Percentiles rank a stretch among this genome's conserved stretches.
These are phyloP conservation scores for Ptilorrhoa leucosticta DNA, from an alignment of 2,113 vertebrate genomes.

Conservation along the genomic window DNA sequence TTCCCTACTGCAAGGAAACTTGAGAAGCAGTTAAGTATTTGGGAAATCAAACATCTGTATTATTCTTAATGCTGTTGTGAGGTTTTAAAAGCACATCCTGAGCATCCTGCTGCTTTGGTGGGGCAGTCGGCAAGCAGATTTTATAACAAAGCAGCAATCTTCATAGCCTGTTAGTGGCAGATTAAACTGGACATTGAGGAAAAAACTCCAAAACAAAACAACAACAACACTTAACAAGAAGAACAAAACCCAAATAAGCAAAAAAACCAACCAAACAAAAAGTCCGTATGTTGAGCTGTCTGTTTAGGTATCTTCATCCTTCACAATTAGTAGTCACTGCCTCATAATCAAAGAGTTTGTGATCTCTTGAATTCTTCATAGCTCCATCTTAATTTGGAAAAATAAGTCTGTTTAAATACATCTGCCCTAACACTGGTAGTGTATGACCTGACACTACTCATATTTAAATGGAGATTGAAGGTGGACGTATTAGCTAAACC, in stretches of 20 bases:
- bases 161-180: not conserved
- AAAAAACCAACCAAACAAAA: not conserved
- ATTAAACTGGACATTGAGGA: not conserved
- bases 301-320: not conserved
- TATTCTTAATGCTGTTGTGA: not conserved
- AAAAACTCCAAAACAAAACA: accelerated
- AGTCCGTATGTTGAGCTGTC: not conserved
- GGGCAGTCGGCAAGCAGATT: not conserved
- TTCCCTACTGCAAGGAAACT: not conserved
- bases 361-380: not conserved
- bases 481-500: not conserved
- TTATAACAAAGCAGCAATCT: not conserved
- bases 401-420: not conserved
- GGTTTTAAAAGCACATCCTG: not conserved
- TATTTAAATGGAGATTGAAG: not conserved
- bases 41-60: not conserved
- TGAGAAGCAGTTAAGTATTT: not conserved
- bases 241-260: not conserved
- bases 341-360: not conserved
- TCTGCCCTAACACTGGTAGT: not conserved
- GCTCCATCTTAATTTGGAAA: not conserved
- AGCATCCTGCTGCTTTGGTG: not conserved
- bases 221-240: not conserved
- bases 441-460: not conserved
- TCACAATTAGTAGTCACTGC: not conserved